Base-by-base conservation (phyloP, 2,113 vertebrate species). In the Danionella cerebrum region DNA sequence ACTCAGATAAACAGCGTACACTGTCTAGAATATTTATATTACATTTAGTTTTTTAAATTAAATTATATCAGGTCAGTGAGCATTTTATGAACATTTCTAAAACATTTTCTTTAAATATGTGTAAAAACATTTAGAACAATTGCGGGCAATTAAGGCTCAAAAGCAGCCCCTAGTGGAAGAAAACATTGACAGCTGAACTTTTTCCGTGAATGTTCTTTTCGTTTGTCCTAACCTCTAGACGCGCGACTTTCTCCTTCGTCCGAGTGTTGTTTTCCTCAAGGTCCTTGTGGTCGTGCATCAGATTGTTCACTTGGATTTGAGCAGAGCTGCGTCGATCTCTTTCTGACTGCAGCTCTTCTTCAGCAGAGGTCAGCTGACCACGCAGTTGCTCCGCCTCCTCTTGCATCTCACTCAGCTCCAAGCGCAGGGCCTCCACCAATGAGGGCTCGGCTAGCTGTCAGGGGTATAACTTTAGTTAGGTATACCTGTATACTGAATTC, bases 271-370 rank as follows among this genome's bases (percentile, higher is more conserved):
- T 7, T 14, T 76, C 77, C 36, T 76, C 64, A 29, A 81, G 73
- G n/a, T 75, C 85, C 73, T 73, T 70, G 50, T 78, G 65, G 4
- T 66, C 16, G 1, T 77, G 3, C 67, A 78, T 65, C 71, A 41
- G 8, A 62, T 69, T 2, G 36, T 78, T 65, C 64, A 47, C 45
- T 22, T 64, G 51, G 11, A 41, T 38, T 21, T 68, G 64, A 8
- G 36, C 14, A 53, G 1, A 78, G 21, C 12, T 82, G 78, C 38
- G 52, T 10, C 71, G 80, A 69, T 79, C 77, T 55, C 87, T 91
- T 67, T 87, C 89, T 57, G 85, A 82, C 66, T 92, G 88, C 59
- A 94, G 82, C 65, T 88, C 86, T 84, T 91, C 79, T 82, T 84
- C 12, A 64, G 77, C 36, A 68, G 76, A 6, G 81, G 84, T 12